Base-by-base conservation (phyloP, 37 sponge, comb jelly and placozoan genomes). In the Axinella damicornis region DNA sequence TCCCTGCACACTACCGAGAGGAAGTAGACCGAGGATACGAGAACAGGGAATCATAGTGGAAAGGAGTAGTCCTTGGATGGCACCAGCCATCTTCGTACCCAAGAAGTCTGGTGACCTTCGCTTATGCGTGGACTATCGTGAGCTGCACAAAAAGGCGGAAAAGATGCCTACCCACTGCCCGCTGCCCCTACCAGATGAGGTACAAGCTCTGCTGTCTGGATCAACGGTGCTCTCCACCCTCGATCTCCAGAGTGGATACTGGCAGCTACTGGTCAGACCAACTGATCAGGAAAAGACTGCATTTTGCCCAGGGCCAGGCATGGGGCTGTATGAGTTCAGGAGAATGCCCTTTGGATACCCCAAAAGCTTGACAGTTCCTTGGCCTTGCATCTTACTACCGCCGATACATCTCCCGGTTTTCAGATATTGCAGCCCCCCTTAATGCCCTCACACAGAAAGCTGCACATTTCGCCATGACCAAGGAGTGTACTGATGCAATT, bases 301-400 rank as follows among this genome's bases (percentile, higher is more conserved):
- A 64, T 88, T n/a, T n/a, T n/a, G n/a, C n/a, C n/a, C n/a, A n/a
- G n/a, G n/a, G n/a, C n/a, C n/a, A n/a, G n/a, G n/a, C 11, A 79
- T 87, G 80, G 88, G 92, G 5, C 69, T 85, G 67, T 91, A 57
- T 57, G 77, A 91, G 64, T 91, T 91, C 69, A 65, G 31, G 22
- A 57, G 56, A 4, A 77, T 87, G 85, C 74, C 88, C 33, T 87
- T 87, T 61, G 88, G 88, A 39, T 64, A 35, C 39, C 37, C 28
- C 38, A 57, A 38, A 36, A 18, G 71, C 86, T 28, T 65, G 74
- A 14, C 17, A 60, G 27, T 91, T 91, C 46, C 71, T 91, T 38
- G 92, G 76, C 41, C 77, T 91, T 22, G 78, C 83, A 31, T 86
- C 86, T 30, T 91, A 82, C 62, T 91, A 88, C 92, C n/a, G n/a